Evolutionary conservation across 2,797 vertebrate genomes (phyloP).

Genomic region (Notamacropus eugenii): DNA sequence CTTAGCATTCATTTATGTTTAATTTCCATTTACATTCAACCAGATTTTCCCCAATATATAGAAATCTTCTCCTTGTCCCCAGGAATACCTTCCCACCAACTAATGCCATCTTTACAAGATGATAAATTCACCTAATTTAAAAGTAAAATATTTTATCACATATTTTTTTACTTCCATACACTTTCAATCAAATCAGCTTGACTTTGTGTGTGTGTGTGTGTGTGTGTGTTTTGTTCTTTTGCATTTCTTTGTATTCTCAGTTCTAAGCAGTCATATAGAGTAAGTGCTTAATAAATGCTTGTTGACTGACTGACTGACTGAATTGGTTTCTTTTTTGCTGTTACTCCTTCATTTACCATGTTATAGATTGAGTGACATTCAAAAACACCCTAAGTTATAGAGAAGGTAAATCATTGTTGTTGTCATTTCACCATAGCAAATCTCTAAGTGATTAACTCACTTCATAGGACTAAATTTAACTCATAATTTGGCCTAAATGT

Average conservation of each 20-base stretch:
- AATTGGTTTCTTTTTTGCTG: background rate
- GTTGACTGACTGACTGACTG: background rate
- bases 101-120: background rate
- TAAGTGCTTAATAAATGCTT: background rate
- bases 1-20: constrained; percentile 36
- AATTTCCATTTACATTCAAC: background rate
- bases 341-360: background rate
- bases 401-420: background rate
- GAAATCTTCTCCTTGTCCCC: background rate
- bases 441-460: background rate
- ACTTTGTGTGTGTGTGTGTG: background rate
- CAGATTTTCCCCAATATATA: background rate
- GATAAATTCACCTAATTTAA: background rate
- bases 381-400: background rate
- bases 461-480: background rate
- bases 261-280: background rate
- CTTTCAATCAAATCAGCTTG: background rate
- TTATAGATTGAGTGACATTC: background rate
- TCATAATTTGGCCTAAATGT: constrained; percentile 25
- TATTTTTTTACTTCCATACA: background rate
- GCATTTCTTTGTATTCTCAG: background rate
- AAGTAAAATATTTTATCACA: background rate
- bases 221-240: background rate
- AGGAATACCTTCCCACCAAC: background rate
- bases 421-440: background rate